Percentiles rank a stretch among this genome's conserved stretches.
These are phyloP conservation scores for Macaria liturata DNA, from an alignment of 2,888 invertebrate genomes.

Conservation along the genomic window DNA sequence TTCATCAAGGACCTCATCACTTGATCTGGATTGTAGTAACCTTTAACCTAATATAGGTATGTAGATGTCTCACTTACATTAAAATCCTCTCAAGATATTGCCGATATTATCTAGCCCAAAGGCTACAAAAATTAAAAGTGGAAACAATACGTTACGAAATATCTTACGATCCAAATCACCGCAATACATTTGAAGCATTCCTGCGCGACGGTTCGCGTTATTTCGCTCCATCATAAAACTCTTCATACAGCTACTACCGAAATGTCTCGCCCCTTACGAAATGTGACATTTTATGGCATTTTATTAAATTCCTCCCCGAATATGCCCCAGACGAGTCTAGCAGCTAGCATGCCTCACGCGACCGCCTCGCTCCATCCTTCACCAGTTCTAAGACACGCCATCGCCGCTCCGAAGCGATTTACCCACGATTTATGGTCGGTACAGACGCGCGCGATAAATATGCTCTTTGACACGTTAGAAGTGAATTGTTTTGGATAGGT, in stretches of 20 bases:
- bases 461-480: slow-evolving; percentile 28
- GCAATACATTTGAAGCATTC: slow-evolving; percentile 4
- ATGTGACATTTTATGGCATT: slow-evolving; percentile 66
- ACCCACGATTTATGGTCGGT: slow-evolving; percentile 39
- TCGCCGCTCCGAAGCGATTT: slow-evolving; percentile 30
- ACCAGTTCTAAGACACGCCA: slow-evolving; percentile 34
- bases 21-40: no score
- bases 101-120: no score
- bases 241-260: slow-evolving; percentile 28
- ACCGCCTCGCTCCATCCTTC: slow-evolving; percentile 39
- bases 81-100: no score
- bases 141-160: no score
- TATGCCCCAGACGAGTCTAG: slow-evolving; percentile 11
- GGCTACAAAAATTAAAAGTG: no score
- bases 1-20: no score
- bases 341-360: slow-evolving; percentile 49
- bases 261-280: slow-evolving; percentile 37
- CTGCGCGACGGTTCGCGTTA: slow-evolving; percentile 16
- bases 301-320: slow-evolving; percentile 60
- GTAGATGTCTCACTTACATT: no score
- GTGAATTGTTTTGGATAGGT: slow-evolving; percentile 5
- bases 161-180: no score
- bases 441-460: slow-evolving; percentile 38
- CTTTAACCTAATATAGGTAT: no score
- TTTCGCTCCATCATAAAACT: slow-evolving; percentile 21